phyloP scores from a whole-genome alignment of 2,888 invertebrate genomes.

The Coelopa pilipes region DNA sequence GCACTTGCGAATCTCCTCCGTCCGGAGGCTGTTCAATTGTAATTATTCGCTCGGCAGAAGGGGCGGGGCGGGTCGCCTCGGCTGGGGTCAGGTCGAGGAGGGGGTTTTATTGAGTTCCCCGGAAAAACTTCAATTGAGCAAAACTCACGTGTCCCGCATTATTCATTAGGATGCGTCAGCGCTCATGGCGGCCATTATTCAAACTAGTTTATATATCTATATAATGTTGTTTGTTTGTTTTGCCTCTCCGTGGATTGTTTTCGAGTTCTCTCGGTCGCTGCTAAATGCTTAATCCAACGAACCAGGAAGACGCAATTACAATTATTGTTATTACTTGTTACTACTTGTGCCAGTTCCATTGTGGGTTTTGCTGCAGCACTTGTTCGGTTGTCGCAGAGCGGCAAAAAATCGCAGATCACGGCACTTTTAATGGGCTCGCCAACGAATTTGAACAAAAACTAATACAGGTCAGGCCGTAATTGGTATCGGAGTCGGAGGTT shows the following conservation, averaged over 20 bases:
- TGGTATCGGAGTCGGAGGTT: too few species aligned
- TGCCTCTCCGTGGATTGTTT: not conserved
- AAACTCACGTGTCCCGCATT: constrained; percentile 40
- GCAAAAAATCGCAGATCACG: not conserved
- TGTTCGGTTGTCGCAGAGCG: not conserved
- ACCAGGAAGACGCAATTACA: constrained; percentile 41
- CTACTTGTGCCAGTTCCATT: not conserved
- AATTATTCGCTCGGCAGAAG: too few species aligned
- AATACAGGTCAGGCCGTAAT: constrained; percentile 3
- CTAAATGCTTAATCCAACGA: constrained; percentile 35
- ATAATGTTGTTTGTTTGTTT: too few species aligned
- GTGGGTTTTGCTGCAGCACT: constrained; percentile 8
- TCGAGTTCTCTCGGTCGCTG: not conserved
- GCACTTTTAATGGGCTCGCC: not conserved
- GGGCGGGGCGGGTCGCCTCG: too few species aligned
- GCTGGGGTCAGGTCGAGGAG: too few species aligned
- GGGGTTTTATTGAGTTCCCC: too few species aligned
- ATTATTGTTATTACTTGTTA: constrained; percentile 8
- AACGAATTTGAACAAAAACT: not conserved
- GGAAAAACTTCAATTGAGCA: constrained; percentile 7
- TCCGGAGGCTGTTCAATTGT: too few species aligned
- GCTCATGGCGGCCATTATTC: not conserved
- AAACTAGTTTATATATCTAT: not conserved
- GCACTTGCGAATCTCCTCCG: too few species aligned
- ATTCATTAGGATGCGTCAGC: constrained; percentile 24